Percentiles rank a stretch among this genome's conserved stretches.
Evolutionary conservation across 1,140 invertebrate species (phyloP).

Genomic region (Conopomorpha cramerella): DNA sequence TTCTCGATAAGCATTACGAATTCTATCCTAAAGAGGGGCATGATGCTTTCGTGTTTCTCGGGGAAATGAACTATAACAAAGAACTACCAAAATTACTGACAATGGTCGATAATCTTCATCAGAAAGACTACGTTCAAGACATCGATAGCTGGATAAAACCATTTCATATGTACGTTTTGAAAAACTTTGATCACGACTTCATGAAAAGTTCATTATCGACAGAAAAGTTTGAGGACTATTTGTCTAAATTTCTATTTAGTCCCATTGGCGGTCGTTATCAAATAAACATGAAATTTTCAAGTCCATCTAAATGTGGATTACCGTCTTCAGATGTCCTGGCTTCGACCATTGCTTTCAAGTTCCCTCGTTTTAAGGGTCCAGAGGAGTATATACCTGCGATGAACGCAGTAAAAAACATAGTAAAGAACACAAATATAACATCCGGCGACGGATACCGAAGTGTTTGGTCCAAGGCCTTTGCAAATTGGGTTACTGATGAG

Average conservation of each 20-base stretch:
- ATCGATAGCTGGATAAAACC: slow-evolving; percentile 67
- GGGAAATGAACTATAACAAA: slow-evolving; percentile 67
- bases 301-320: slow-evolving; percentile 65
- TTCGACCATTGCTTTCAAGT: slow-evolving; percentile 67
- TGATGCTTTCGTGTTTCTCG: slow-evolving; percentile 69
- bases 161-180: slow-evolving; percentile 66
- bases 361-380: slow-evolving; percentile 63
- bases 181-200: slow-evolving; percentile 55
- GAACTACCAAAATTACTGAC: slow-evolving; percentile 66
- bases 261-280: slow-evolving; percentile 69
- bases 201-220: slow-evolving; percentile 48
- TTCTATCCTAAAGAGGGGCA: slow-evolving; percentile 71
- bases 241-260: slow-evolving; percentile 75
- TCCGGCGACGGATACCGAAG: slow-evolving; percentile 65
- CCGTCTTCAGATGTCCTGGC: slow-evolving; percentile 61
- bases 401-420: slow-evolving; percentile 65
- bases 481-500: slow-evolving; percentile 78
- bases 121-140: slow-evolving; percentile 58
- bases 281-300: slow-evolving; percentile 68
- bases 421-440: slow-evolving; percentile 60
- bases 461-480: slow-evolving; percentile 73
- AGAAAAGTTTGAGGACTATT: slow-evolving; percentile 61
- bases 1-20: slow-evolving; percentile 52
- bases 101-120: slow-evolving; percentile 61
- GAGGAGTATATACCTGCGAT: slow-evolving; percentile 76